These are phyloP conservation scores for Drosophila stalkeri DNA, from an alignment of 2,888 invertebrate genomes.

Conservation along the genomic window DNA sequence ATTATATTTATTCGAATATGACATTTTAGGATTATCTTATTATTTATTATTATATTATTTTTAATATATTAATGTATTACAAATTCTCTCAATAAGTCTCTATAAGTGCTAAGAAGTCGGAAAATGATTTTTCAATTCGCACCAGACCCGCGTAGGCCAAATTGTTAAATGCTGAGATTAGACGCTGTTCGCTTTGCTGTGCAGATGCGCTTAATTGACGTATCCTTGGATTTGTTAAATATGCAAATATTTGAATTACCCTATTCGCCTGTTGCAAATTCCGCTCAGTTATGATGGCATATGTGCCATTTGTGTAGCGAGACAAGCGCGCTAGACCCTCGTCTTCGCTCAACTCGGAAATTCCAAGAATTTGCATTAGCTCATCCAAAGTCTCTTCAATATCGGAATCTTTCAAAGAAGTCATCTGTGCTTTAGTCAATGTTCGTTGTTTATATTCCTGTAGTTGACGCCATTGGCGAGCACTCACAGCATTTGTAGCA, in stretches of 20 bases:
- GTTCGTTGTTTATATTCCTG: not conserved
- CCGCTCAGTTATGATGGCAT: not conserved
- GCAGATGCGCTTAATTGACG: conserved; percentile 16
- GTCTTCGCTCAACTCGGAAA: not conserved
- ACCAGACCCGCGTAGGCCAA: conserved; percentile 33
- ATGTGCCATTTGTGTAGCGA: conserved; percentile 1
- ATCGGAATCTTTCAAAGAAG: not conserved
- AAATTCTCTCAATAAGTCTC: not conserved
- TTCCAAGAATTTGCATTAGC: not conserved
- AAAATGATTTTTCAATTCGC: not conserved
- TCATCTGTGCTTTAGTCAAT: not conserved
- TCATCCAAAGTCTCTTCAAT: not conserved
- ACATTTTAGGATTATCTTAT: no score
- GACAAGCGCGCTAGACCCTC: not conserved
- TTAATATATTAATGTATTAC: not conserved
- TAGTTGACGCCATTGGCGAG: not conserved
- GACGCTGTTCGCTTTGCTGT: conserved; percentile 14
- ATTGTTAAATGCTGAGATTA: conserved; percentile 22
- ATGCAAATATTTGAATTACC: conserved; percentile 4
- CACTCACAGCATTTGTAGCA: not conserved
- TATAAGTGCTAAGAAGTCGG: not conserved
- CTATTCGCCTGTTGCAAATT: not conserved
- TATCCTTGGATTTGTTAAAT: conserved; percentile 7
- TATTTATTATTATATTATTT: not conserved
- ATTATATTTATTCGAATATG: no score